Percentiles rank a stretch among this genome's conserved stretches.
Evolutionary conservation across 2,888 invertebrate genomes (phyloP).

Genomic region (Cactoblastis cactorum): DNA sequence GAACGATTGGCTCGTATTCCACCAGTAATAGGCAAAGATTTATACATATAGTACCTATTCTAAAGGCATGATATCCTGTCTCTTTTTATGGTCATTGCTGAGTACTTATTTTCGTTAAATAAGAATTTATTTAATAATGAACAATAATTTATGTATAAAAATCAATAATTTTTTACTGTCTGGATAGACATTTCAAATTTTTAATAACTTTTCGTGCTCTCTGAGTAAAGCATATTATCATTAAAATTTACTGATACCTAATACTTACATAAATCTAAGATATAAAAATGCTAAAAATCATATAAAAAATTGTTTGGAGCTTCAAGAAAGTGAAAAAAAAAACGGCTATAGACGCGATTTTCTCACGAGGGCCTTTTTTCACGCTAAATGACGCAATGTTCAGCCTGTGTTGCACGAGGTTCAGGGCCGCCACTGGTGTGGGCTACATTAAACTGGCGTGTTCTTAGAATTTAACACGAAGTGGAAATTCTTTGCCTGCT

Average conservation of each 20-base stretch:
- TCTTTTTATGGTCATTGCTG: too few species aligned
- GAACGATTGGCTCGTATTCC: neutral
- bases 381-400: conserved; percentile 30
- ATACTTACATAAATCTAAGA: too few species aligned
- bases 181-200: too few species aligned
- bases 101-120: too few species aligned
- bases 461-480: neutral
- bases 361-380: conserved; percentile 15
- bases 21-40: neutral
- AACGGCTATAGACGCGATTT: neutral
- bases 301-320: neutral
- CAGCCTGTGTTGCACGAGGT: conserved; percentile 3
- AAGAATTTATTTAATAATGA: too few species aligned
- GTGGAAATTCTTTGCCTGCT: neutral
- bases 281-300: neutral
- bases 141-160: too few species aligned
- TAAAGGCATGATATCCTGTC: too few species aligned
- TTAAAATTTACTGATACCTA: too few species aligned
- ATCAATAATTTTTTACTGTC: too few species aligned
- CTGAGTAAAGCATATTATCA: too few species aligned
- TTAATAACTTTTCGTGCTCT: too few species aligned
- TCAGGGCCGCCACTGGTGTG: neutral
- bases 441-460: neutral
- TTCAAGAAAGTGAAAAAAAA: neutral
- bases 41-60: neutral